Conservation (phyloP, 2,888 invertebrate genomes). For the Machimus rusticus region DNA sequence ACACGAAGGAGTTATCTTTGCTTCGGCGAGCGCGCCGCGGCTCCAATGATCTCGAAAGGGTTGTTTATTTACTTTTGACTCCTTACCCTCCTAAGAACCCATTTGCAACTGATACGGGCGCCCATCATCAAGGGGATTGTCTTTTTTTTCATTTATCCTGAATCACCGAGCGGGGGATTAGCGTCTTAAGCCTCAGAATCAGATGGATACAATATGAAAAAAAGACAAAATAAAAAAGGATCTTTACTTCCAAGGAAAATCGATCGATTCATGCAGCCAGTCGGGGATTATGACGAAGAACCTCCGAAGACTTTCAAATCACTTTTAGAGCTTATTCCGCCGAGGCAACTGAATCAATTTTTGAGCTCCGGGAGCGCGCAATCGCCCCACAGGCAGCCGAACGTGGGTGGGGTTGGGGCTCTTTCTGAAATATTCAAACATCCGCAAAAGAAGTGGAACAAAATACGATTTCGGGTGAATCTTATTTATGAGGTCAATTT, state of each 20-base stretch:
- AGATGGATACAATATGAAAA: background rate
- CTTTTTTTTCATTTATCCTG: background rate
- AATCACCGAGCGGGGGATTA: background rate
- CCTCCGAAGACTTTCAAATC: background rate
- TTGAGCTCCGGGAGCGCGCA: background rate
- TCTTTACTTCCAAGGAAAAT: background rate
- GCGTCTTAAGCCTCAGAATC: background rate
- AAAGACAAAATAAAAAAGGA: background rate
- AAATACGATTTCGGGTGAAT: constrained; percentile 46
- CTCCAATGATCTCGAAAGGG: constrained; percentile 41
- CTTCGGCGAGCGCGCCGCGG: background rate
- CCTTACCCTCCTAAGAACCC: constrained; percentile 32
- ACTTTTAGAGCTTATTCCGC: constrained; percentile 5
- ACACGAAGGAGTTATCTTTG: constrained; percentile 41
- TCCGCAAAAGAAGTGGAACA: constrained; percentile 42
- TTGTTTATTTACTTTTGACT: constrained; percentile 47
- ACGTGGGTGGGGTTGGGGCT: background rate
- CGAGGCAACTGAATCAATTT: constrained; percentile 18
- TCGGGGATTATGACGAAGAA: background rate
- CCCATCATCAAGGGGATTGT: background rate
- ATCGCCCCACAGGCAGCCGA: background rate
- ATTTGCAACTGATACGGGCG: constrained; percentile 23
- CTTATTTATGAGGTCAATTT: constrained; percentile 48
- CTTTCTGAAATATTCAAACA: constrained; percentile 44
- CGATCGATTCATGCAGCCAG: background rate